Evolutionary conservation across 2,888 invertebrate species (phyloP), one percentile per base, ranked within the genome.

Genomic region (Macaria notata): DNA sequence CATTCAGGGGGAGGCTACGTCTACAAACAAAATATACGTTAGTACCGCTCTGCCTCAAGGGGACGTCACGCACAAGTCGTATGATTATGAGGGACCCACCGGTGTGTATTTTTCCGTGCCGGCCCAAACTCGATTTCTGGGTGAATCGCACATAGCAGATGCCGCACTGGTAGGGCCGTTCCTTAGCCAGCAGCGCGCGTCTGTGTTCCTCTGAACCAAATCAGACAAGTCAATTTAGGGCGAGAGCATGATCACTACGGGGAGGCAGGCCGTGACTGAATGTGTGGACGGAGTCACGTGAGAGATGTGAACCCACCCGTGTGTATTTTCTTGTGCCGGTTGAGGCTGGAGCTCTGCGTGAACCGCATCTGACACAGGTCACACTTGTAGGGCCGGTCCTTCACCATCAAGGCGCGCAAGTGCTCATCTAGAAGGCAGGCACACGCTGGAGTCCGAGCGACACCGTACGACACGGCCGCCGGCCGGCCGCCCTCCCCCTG

Each of bases 261-360:
- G 77, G 74, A 19, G 19, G 19, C 19, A 73, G 73, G 70, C 73
- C 68, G 61, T 54, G 61, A 51, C 59, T 61, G 63, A 68, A 64
- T 70, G 68, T 70, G 70, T 64, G 69, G 65, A 66, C 64, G 67
- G 64, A 68, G 78, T 73, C 79, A 72, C 75, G 74, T 74, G 72
- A 69, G 73, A 75, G 70, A 75, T 69, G 71, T 74, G 65, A 81
- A 91, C 92, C 85, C 88, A 92, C 92, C 92, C 79, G 94, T 94
- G 78, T 94, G 94, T 71, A 94, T 94, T 80, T 94, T 93, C 87
- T 94, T 94, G 88, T 94, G 94, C 74, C 94, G 93, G 86, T 94
- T 94, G 77, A 94, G 92, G 81, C 94, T 94, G 88, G 94, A 94
- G 84, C 94, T 94, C 87, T 94, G 94, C 76, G 94, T 94, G 86